These are phyloP conservation scores for Limnodromus scolopaceus DNA, from an alignment of 2,797 vertebrate species.

Conservation along the genomic window DNA sequence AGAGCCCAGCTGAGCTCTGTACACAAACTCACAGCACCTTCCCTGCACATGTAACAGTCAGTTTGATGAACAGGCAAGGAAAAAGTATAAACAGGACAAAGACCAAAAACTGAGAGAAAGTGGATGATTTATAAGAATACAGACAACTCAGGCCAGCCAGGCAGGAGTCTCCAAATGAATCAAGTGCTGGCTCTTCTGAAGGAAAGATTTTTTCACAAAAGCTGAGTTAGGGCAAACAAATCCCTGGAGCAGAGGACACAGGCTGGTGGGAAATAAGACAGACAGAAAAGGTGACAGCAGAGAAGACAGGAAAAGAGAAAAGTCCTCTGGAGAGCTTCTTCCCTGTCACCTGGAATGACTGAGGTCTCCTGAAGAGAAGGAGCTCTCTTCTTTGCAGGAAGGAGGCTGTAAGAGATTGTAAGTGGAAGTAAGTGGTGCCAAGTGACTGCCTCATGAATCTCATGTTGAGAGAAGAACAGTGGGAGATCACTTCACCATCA, in stretches of 20 bases:
- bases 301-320: not conserved
- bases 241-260: not conserved
- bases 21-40: not conserved
- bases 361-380: constrained; percentile 28
- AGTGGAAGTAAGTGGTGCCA: constrained; percentile 39
- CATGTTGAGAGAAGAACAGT: constrained; percentile 36
- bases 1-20: not conserved
- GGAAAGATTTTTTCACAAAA: not conserved
- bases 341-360: constrained; percentile 21
- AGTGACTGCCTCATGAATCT: constrained; percentile 55
- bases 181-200: not conserved
- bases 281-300: not conserved
- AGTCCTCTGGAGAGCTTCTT: constrained; percentile 10
- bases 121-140: not conserved
- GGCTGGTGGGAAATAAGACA: not conserved
- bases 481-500: constrained; percentile 54
- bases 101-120: not conserved
- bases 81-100: not conserved
- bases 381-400: constrained; percentile 18
- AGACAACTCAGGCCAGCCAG: not conserved
- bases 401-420: not conserved
- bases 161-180: not conserved
- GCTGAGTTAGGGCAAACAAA: not conserved
- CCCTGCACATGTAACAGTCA: not conserved
- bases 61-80: not conserved